Conservation (phyloP, 2,797 vertebrate species). For the Bovichtus diacanthus region DNA sequence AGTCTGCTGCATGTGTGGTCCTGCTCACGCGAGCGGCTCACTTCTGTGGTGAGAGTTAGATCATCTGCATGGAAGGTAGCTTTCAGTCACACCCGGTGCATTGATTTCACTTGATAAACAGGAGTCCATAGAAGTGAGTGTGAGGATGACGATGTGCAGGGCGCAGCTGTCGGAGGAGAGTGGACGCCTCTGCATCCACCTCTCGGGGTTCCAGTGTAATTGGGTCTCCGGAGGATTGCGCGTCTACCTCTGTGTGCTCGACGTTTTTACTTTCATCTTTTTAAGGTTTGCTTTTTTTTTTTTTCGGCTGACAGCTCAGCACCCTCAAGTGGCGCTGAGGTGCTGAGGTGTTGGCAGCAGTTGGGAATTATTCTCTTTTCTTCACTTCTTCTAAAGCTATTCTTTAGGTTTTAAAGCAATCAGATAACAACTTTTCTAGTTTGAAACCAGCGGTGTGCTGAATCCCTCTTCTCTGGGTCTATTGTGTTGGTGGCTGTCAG, state of each 20-base stretch:
- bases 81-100: conserved; percentile 2
- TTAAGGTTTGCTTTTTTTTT: conserved; percentile 22
- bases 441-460: background rate
- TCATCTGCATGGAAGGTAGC: conserved; percentile 2
- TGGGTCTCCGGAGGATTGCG: conserved; percentile 41
- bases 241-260: conserved; percentile 6
- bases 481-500: background rate
- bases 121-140: background rate
- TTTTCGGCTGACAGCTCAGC: conserved; percentile 28
- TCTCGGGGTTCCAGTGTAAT: conserved; percentile 24
- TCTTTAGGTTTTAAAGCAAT: conserved; percentile 1
- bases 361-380: conserved; percentile 32
- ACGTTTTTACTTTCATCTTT: conserved; percentile 40
- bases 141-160: background rate
- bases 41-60: conserved; percentile 4
- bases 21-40: background rate
- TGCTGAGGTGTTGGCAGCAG: conserved; percentile 28
- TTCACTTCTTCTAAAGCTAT: conserved; percentile 1
- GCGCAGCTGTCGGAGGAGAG: background rate
- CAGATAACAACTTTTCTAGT: conserved; percentile 12
- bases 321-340: background rate
- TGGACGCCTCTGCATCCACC: conserved; percentile 19
- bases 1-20: conserved; percentile 54
- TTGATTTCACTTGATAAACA: background rate
- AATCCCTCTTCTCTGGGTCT: background rate